phyloP scores from a whole-genome alignment of 2,113 vertebrate species.

The Callopanchax toddi region DNA sequence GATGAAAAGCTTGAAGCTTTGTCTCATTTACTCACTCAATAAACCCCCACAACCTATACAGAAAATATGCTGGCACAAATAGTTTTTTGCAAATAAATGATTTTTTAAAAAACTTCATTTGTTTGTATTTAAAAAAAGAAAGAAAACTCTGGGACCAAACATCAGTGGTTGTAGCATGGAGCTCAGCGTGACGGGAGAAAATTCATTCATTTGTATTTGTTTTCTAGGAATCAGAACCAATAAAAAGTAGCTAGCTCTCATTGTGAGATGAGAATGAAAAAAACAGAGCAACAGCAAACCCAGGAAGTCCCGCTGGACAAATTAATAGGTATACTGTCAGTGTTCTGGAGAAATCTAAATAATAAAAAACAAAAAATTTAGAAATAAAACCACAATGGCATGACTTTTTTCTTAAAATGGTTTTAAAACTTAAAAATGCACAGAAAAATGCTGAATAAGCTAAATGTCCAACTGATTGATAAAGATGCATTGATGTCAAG shows the following conservation, averaged over 20 bases:
- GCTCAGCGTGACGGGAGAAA: no score
- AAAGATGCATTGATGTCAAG: no score
- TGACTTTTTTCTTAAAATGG: no score
- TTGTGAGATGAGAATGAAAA: neutral
- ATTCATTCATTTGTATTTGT: no score
- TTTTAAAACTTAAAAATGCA: neutral
- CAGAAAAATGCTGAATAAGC: neutral
- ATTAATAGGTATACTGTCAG: neutral
- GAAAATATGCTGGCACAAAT: neutral
- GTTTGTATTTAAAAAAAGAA: no score
- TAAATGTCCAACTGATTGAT: no score
- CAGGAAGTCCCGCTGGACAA: neutral
- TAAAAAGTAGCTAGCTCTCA: neutral
- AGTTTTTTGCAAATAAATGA: no score
- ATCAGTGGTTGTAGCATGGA: no score
- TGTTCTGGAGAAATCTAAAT: neutral
- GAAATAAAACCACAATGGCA: neutral
- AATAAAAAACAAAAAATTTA: neutral
- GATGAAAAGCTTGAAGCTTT: constrained; percentile 1
- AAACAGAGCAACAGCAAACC: neutral
- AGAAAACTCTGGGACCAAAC: no score
- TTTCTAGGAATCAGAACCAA: no score
- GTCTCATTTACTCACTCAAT: neutral
- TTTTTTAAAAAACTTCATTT: no score
- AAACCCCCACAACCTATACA: neutral